Evolutionary conservation across 2,888 invertebrate species (phyloP).

Genomic region (Dicranocentrus wangi): DNA sequence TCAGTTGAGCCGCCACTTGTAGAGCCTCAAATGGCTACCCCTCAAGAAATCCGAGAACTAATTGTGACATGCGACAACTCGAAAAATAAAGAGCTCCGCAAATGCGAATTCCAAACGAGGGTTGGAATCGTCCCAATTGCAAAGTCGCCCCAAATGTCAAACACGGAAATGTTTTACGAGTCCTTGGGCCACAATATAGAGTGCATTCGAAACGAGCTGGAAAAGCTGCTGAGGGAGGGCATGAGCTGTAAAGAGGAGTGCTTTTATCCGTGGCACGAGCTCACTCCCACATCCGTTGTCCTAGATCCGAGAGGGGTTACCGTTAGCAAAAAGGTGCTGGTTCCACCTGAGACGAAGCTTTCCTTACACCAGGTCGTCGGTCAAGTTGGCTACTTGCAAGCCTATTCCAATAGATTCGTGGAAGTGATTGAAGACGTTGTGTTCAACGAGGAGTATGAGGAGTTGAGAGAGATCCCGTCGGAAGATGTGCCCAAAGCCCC

Average conservation of each 20-base stretch:
- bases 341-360: neutral
- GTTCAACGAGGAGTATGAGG: neutral
- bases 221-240: neutral
- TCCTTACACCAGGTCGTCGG: conserved; percentile 18
- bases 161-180: conserved; percentile 45
- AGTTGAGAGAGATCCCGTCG: conserved; percentile 1
- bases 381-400: neutral
- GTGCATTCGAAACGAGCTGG: conserved; percentile 10
- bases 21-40: conserved; percentile 11
- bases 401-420: conserved; percentile 20
- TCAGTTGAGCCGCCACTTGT: conserved; percentile 36
- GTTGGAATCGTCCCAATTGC: conserved; percentile 20
- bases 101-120: conserved; percentile 44
- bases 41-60: conserved; percentile 28
- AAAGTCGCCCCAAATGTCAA: neutral
- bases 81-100: conserved; percentile 26
- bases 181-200: conserved; percentile 46
- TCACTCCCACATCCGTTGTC: neutral
- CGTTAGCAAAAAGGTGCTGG: neutral
- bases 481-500: neutral
- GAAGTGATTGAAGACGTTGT: conserved; percentile 18
- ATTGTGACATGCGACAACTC: conserved; percentile 49
- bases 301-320: neutral
- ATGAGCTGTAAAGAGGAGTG: neutral
- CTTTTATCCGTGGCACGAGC: conserved; percentile 14